Conservation (phyloP, 2,113 vertebrate genomes). For the rat (Rattus norvegicus) region GRCr8 NC_086031.1:47739501-47740000, state of each 20-base stretch:
- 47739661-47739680: neutral
- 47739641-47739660: neutral
- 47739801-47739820: neutral
- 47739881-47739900: neutral
- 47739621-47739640: neutral
- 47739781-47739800: neutral
- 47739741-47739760: neutral
- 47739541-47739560: neutral
- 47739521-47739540: neutral
- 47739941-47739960: neutral
- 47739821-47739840: no score
- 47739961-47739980: neutral
- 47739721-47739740: neutral
- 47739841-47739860: neutral
- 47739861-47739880: neutral
- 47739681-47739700: neutral
- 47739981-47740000: neutral
- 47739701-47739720: neutral
- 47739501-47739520: neutral
- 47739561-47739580: neutral
- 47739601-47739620: neutral
- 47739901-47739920: neutral
- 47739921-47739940: neutral
- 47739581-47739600: neutral
- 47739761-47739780: neutral